Conservation (phyloP, 2,888 invertebrate species). For the Gonocerus acuteangulatus region DNA sequence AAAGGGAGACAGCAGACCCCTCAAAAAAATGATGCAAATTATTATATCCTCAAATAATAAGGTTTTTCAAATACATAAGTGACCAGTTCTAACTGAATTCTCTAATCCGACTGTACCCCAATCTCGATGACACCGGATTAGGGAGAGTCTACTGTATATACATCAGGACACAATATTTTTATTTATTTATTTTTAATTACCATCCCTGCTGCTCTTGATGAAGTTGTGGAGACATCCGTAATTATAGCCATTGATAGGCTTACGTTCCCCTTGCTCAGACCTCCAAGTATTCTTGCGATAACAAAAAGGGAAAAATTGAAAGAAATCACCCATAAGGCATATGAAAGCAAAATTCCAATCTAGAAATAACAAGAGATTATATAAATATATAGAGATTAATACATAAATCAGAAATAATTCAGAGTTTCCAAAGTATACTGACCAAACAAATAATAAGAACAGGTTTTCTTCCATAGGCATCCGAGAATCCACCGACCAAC, state of each 20-base stretch:
- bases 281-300: conserved; percentile 84
- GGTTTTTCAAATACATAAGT: too few species aligned
- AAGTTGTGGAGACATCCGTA: conserved; percentile 77
- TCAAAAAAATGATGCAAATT: too few species aligned
- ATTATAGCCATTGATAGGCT: conserved; percentile 91
- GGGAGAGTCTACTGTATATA: too few species aligned
- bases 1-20: too few species aligned
- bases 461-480: conserved; percentile 86
- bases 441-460: conserved; percentile 78
- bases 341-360: conserved; percentile 78
- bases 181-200: too few species aligned
- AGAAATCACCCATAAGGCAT: conserved; percentile 82
- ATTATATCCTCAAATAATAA: too few species aligned
- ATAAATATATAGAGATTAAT: not conserved
- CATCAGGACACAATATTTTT: too few species aligned
- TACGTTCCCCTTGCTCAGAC: conserved; percentile 93
- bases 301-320: conserved; percentile 84
- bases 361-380: conserved; percentile 42
- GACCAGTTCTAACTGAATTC: too few species aligned
- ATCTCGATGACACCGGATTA: too few species aligned
- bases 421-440: conserved; percentile 43
- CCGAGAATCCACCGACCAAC: conserved; percentile 87
- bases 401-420: not conserved
- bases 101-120: too few species aligned
- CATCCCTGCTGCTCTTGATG: conserved; percentile 89